Percentiles rank a stretch among this genome's conserved stretches.
Conservation (phyloP, 2,113 vertebrate genomes). For the Ictalurus punctatus region DNA sequence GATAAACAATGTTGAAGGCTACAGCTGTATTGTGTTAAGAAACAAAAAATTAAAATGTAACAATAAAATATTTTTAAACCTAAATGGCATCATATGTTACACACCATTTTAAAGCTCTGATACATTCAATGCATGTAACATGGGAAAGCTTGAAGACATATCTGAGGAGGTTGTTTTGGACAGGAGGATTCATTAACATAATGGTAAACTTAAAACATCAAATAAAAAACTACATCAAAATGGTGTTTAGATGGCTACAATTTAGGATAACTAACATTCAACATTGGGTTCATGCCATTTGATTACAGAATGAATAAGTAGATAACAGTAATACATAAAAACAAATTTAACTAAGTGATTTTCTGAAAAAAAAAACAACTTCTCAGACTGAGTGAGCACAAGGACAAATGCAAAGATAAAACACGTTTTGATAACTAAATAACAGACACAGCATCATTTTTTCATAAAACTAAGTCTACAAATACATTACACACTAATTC, state of each 20-base stretch:
- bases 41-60: conserved; percentile 16
- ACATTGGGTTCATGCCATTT: not conserved
- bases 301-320: not conserved
- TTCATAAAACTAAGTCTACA: conserved; percentile 36
- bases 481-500: conserved; percentile 62
- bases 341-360: conserved; percentile 64
- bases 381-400: conserved; percentile 71
- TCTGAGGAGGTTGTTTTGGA: conserved; percentile 62
- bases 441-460: conserved; percentile 23
- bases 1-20: conserved; percentile 74
- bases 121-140: conserved; percentile 12
- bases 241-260: conserved; percentile 69
- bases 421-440: conserved; percentile 34
- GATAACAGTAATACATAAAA: not conserved
- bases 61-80: not conserved
- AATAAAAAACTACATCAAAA: conserved; percentile 64
- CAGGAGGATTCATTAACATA: conserved; percentile 70
- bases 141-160: conserved; percentile 20
- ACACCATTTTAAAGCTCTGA: conserved; percentile 19
- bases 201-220: conserved; percentile 38
- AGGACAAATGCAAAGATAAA: conserved; percentile 56
- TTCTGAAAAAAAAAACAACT: conserved; percentile 43
- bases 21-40: conserved; percentile 58
- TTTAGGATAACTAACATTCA: not conserved
- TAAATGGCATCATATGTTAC: not conserved